Evolutionary conservation across 2,888 invertebrate genomes (phyloP).

Genomic region (Deroplatys truncata): DNA sequence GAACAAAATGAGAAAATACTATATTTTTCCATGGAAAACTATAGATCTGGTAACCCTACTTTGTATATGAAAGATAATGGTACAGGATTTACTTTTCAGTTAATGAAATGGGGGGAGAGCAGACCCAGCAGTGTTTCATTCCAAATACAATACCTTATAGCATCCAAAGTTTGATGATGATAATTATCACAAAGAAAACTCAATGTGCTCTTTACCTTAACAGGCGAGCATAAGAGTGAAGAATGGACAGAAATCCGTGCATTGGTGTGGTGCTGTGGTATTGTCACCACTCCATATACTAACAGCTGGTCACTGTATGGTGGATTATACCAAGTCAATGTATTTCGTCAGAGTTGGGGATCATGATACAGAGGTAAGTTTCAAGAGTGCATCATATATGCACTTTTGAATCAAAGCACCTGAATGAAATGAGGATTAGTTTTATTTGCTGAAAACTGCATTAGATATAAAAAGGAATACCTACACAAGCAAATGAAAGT

Average conservation of each 20-base stretch:
- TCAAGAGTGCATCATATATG: background rate
- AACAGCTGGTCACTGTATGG: slow-evolving; percentile 70
- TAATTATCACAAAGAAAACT: background rate
- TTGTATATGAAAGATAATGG: too few species aligned
- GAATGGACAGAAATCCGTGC: slow-evolving; percentile 50
- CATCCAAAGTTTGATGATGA: background rate
- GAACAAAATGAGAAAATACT: too few species aligned
- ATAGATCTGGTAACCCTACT: too few species aligned
- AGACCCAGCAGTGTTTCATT: too few species aligned
- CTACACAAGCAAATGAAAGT: too few species aligned
- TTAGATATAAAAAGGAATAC: too few species aligned
- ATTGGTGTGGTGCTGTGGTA: slow-evolving; percentile 73
- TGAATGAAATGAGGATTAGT: background rate
- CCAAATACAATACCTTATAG: too few species aligned
- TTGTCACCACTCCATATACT: slow-evolving; percentile 60
- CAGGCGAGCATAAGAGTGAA: slow-evolving; percentile 60
- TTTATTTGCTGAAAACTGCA: background rate
- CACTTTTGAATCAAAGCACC: too few species aligned
- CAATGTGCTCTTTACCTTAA: slow-evolving; percentile 22
- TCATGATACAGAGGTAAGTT: slow-evolving; percentile 60
- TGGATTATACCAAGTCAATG: slow-evolving; percentile 61
- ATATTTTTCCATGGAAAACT: too few species aligned
- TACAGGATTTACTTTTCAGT: too few species aligned
- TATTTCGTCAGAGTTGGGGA: slow-evolving; percentile 71
- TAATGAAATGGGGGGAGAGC: too few species aligned